A percentile compares a stretch with the other conserved stretches of the same genome.
Conservation (phyloP, 1,140 invertebrate species). For the Drosophila ercepeae region DNA sequence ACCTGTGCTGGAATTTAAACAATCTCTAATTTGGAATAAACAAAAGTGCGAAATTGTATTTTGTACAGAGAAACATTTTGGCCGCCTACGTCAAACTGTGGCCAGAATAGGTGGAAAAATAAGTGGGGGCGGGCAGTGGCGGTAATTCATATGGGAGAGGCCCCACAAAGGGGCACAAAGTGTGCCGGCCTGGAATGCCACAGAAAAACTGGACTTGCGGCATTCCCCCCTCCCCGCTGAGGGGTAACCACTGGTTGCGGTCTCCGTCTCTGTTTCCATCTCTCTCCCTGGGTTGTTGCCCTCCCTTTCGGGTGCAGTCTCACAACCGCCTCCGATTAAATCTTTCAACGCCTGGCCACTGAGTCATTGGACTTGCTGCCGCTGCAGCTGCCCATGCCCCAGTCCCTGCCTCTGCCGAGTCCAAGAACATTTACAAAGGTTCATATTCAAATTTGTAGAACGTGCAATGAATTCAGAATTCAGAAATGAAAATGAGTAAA, state of each 20-base stretch:
- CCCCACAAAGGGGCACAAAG: constrained; percentile 1
- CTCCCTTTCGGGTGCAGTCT: constrained; percentile 1
- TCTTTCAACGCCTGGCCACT: constrained; percentile 74
- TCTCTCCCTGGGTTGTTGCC: background rate
- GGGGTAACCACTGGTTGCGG: background rate
- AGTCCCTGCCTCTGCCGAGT: background rate
- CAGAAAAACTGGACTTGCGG: constrained; percentile 57
- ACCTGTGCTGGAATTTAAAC: background rate
- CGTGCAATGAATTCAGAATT: constrained; percentile 76
- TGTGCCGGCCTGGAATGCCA: constrained; percentile 44
- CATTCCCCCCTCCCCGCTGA: background rate
- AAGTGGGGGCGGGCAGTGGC: background rate
- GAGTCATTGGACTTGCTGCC: constrained; percentile 65
- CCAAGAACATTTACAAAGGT: constrained; percentile 40
- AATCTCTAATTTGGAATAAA: constrained; percentile 13
- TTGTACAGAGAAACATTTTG: background rate
- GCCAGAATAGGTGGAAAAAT: background rate
- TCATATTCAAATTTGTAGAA: constrained; percentile 80
- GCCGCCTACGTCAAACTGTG: background rate
- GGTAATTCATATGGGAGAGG: constrained; percentile 16
- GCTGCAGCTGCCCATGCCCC: constrained; percentile 41
- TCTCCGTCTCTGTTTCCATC: constrained; percentile 1
- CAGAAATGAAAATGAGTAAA: constrained; percentile 71
- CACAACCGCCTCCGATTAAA: constrained; percentile 61
- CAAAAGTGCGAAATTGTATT: constrained; percentile 3